Percentiles rank a stretch among this genome's conserved stretches.
Evolutionary conservation across 2,113 vertebrate genomes (phyloP).

Genomic region (Siniperca chuatsi): DNA sequence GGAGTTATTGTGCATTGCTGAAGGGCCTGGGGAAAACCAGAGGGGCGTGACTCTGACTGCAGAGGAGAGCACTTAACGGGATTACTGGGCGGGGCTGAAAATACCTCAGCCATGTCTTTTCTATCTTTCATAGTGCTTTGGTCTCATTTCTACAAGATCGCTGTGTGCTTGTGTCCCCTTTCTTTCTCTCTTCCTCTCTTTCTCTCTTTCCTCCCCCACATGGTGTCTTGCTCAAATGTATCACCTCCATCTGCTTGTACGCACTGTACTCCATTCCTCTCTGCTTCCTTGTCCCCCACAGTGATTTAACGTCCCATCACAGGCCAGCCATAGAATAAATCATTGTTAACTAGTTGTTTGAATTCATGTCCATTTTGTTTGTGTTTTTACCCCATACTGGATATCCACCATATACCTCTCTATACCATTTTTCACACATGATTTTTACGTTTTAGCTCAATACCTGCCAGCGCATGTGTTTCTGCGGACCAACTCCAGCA

Average conservation of each 20-base stretch:
- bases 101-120: slow-evolving; percentile 42
- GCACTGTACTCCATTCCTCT: background rate
- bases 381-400: background rate
- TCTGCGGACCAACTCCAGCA: slow-evolving; percentile 91
- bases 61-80: slow-evolving; percentile 80
- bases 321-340: background rate
- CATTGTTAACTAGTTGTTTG: background rate
- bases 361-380: background rate
- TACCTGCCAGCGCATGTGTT: slow-evolving; percentile 91
- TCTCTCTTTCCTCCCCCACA: slow-evolving; percentile 1
- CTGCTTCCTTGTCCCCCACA: slow-evolving; percentile 13
- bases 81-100: slow-evolving; percentile 77
- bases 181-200: background rate
- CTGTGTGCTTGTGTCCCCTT: background rate
- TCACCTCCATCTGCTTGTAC: slow-evolving; percentile 20
- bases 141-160: slow-evolving; percentile 19
- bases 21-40: slow-evolving; percentile 54
- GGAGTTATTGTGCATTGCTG: slow-evolving; percentile 66
- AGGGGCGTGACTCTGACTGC: slow-evolving; percentile 69
- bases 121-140: slow-evolving; percentile 23
- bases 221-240: slow-evolving; percentile 13
- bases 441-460: background rate
- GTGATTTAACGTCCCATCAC: slow-evolving; percentile 17
- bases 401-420: background rate
- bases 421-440: background rate